Evolutionary conservation across 2,797 vertebrate genomes (phyloP).

Genomic region (Bradypodion ventrale): DNA sequence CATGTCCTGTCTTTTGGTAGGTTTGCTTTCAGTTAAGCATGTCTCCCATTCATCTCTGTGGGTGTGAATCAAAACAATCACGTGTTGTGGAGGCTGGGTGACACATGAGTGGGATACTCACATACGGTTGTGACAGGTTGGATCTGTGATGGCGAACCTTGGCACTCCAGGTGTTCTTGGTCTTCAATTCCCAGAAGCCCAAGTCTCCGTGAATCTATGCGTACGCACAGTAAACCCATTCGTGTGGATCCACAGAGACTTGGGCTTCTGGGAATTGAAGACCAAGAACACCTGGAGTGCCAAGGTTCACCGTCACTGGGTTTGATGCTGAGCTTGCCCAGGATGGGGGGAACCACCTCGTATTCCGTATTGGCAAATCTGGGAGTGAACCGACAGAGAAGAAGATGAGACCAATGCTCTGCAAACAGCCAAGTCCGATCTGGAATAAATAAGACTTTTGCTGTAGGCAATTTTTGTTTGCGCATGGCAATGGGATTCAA

Average conservation of each 20-base stretch:
- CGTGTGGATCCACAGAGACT: too few species aligned
- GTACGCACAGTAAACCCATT: too few species aligned
- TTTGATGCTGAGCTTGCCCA: slow-evolving; percentile 31
- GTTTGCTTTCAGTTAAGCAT: slow-evolving; percentile 28
- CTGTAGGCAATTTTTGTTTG: neutral
- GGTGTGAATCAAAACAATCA: too few species aligned
- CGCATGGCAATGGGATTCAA: neutral
- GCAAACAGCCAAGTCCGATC: neutral
- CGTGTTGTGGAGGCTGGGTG: neutral
- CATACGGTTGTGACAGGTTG: neutral
- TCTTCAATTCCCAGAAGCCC: too few species aligned
- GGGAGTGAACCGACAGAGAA: neutral
- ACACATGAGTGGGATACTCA: neutral
- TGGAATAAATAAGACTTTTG: neutral
- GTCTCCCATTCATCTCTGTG: neutral
- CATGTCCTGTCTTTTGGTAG: slow-evolving; percentile 39
- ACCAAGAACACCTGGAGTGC: too few species aligned
- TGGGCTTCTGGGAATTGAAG: too few species aligned
- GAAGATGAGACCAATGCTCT: neutral
- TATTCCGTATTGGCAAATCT: neutral
- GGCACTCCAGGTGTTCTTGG: too few species aligned
- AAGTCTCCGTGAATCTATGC: too few species aligned
- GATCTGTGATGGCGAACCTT: too few species aligned
- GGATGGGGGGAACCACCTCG: too few species aligned
- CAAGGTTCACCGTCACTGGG: too few species aligned